phyloP scores from a whole-genome alignment of 1,140 invertebrate genomes.

The Holotrichia oblita region DNA sequence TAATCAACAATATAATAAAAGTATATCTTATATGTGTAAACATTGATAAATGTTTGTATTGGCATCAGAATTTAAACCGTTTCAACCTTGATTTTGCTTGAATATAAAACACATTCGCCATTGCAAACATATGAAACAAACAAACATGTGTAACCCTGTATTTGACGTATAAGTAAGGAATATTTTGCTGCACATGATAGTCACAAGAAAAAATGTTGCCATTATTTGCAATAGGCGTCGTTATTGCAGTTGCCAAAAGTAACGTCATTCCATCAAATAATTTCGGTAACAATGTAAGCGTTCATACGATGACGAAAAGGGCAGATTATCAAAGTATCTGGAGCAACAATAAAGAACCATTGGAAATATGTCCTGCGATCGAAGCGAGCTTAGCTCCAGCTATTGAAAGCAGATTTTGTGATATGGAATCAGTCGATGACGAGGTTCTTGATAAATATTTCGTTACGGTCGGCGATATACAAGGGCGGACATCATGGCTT shows the following conservation, averaged over 20 bases:
- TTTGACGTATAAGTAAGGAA: background rate
- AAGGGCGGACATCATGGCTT: background rate
- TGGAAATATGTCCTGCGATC: conserved; percentile 6
- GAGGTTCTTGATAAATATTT: background rate
- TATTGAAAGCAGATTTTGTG: background rate
- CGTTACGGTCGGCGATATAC: conserved; percentile 13
- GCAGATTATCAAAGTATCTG: conserved; percentile 6
- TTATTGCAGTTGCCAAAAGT: background rate
- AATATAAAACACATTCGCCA: background rate
- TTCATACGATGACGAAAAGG: background rate
- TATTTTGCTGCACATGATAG: background rate
- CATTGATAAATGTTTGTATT: background rate
- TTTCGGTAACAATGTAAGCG: background rate
- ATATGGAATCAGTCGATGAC: background rate
- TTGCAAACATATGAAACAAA: conserved; percentile 17
- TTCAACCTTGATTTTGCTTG: background rate
- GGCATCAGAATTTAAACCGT: background rate
- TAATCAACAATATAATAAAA: background rate
- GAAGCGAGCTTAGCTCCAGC: conserved; percentile 32
- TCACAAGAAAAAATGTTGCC: background rate
- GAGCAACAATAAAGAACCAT: conserved; percentile 7
- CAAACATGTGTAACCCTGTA: conserved; percentile 9
- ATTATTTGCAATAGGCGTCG: background rate
- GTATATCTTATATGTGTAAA: background rate
- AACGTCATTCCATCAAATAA: background rate